Conservation (phyloP, 2,888 invertebrate genomes). For the Vandiemenella viatica region DNA sequence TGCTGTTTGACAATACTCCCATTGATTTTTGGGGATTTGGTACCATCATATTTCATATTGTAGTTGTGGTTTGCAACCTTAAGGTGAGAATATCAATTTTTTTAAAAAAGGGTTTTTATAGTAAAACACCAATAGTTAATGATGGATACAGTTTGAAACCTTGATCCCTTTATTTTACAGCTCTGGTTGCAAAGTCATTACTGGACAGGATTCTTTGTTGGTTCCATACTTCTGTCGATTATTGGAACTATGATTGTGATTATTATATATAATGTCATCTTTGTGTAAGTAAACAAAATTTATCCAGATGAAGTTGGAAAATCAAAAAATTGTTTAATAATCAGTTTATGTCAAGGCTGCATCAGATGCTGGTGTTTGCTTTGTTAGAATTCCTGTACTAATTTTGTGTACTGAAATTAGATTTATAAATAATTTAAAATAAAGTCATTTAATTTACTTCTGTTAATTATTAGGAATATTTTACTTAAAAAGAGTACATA, state of each 20-base stretch:
- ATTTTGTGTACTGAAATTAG: no score
- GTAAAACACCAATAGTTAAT: neutral
- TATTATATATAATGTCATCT: slow-evolving; percentile 37
- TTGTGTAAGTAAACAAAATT: slow-evolving; percentile 45
- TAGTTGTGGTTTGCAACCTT: slow-evolving; percentile 40
- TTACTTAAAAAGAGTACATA: no score
- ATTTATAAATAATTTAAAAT: no score
- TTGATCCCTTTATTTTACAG: slow-evolving; percentile 18
- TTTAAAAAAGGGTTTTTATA: neutral
- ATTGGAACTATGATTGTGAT: slow-evolving; percentile 38
- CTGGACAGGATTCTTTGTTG: slow-evolving; percentile 37
- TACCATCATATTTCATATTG: slow-evolving; percentile 39
- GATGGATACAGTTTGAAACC: neutral
- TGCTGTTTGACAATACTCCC: slow-evolving; percentile 35
- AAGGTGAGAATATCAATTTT: slow-evolving; percentile 26
- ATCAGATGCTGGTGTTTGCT: no score
- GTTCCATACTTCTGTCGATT: slow-evolving; percentile 38
- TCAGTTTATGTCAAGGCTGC: no score
- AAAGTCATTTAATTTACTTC: no score
- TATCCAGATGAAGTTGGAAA: neutral
- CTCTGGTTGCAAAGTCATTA: slow-evolving; percentile 45
- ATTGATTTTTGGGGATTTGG: slow-evolving; percentile 35
- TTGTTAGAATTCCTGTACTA: no score
- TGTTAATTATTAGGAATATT: no score
- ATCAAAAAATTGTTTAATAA: neutral